Evolutionary conservation across 2,888 invertebrate species (phyloP).

Genomic region (Trypoxylon attenuatum): DNA sequence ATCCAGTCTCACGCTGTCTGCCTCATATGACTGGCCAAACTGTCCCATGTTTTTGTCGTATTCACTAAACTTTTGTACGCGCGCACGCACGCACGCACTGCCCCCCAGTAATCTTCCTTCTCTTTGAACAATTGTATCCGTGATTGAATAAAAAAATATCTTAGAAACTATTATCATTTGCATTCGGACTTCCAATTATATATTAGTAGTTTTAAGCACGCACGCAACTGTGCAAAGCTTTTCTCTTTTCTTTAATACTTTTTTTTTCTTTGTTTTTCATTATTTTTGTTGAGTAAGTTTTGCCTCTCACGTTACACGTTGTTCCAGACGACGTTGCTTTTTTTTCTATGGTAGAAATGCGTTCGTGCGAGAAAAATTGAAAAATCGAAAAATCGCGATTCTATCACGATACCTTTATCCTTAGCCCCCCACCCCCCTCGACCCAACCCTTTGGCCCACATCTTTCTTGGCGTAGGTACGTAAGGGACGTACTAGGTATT

Average conservation of each 20-base stretch:
- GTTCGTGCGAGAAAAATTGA: too few species aligned
- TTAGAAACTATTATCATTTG: constrained; percentile 37
- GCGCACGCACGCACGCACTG: constrained; percentile 31
- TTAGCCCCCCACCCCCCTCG: background rate
- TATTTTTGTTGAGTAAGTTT: too few species aligned
- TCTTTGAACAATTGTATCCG: constrained; percentile 36
- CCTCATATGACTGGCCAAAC: constrained; percentile 55
- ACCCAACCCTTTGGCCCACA: background rate
- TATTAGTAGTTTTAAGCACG: constrained; percentile 11
- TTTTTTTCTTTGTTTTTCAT: background rate
- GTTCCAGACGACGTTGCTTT: too few species aligned
- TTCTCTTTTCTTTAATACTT: background rate
- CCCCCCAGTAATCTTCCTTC: too few species aligned
- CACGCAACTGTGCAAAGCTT: background rate
- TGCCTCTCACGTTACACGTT: too few species aligned
- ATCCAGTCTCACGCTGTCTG: constrained; percentile 62
- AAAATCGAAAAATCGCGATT: background rate
- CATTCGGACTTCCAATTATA: constrained; percentile 32
- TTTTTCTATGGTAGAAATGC: too few species aligned
- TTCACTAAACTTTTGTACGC: constrained; percentile 21
- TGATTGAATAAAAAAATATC: constrained; percentile 35
- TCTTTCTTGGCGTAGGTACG: background rate
- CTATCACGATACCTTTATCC: too few species aligned
- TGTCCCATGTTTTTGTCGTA: constrained; percentile 26
- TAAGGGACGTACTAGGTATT: background rate